phyloP scores from a whole-genome alignment of 1,140 invertebrate species.

The Drosophila kanapiae region DNA sequence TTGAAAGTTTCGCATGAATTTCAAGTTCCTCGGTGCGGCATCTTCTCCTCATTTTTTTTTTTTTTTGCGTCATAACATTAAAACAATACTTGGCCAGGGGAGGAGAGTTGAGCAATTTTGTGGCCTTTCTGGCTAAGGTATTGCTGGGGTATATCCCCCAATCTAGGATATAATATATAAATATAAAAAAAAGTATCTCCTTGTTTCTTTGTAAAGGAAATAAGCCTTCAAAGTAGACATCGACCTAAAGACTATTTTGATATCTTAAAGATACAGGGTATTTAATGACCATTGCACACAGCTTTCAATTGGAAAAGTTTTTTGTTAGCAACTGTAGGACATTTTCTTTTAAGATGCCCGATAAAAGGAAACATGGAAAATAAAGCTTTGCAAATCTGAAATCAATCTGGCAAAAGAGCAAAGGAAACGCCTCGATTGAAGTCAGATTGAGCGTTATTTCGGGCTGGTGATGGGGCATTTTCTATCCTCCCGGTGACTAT shows the following conservation, averaged over 20 bases:
- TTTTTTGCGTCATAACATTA: conserved; percentile 35
- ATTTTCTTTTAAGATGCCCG: conserved; percentile 49
- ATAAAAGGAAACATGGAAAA: conserved; percentile 21
- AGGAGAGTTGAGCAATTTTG: conserved; percentile 33
- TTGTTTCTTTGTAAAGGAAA: background rate
- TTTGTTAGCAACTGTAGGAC: conserved; percentile 20
- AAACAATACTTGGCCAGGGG: conserved; percentile 45
- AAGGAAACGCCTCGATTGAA: conserved; percentile 44
- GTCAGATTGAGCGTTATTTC: conserved; percentile 44
- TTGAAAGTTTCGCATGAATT: conserved; percentile 66
- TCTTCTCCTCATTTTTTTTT: conserved; percentile 17
- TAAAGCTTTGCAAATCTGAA: conserved; percentile 44
- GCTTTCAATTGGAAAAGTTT: no score
- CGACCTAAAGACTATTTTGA: background rate
- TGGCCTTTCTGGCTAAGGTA: conserved; percentile 33
- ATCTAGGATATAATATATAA: background rate
- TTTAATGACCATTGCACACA: background rate
- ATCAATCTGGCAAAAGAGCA: conserved; percentile 35
- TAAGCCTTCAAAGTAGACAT: background rate
- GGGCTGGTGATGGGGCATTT: background rate
- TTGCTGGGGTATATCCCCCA: background rate
- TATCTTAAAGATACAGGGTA: background rate
- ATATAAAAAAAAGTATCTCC: background rate
- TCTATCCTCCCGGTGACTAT: background rate
- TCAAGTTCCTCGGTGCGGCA: conserved; percentile 37